These are phyloP conservation scores for Drosophila albomicans DNA, from an alignment of 1,140 invertebrate species.

Conservation along the genomic window DNA sequence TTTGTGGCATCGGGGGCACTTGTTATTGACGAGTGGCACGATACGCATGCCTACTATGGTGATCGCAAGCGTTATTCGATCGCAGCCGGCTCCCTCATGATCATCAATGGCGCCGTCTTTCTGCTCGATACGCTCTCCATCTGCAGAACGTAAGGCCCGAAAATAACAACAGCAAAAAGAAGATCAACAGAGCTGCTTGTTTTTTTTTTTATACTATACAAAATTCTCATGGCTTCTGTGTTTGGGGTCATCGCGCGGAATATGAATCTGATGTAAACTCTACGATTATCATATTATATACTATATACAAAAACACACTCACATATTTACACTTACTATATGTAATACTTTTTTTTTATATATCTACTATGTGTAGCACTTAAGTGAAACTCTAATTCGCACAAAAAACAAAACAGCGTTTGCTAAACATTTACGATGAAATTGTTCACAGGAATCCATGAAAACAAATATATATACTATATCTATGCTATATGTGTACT, in stretches of 20 bases:
- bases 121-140: slow-evolving; percentile 90
- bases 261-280: slow-evolving; percentile 57
- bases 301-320: slow-evolving; percentile 16
- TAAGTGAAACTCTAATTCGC: slow-evolving; percentile 61
- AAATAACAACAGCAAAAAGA: neutral
- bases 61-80: slow-evolving; percentile 87
- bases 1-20: slow-evolving; percentile 90
- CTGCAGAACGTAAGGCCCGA: slow-evolving; percentile 84
- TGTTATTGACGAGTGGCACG: slow-evolving; percentile 86
- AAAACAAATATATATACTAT: slow-evolving; percentile 46
- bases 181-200: neutral
- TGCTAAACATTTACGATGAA: slow-evolving; percentile 36
- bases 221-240: slow-evolving; percentile 63
- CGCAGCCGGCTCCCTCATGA: slow-evolving; percentile 89
- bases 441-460: slow-evolving; percentile 70
- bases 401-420: slow-evolving; percentile 26
- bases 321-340: slow-evolving; percentile 14
- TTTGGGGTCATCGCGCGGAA: slow-evolving; percentile 36
- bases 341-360: slow-evolving; percentile 30
- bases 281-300: slow-evolving; percentile 26
- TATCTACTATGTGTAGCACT: slow-evolving; percentile 48
- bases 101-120: slow-evolving; percentile 90
- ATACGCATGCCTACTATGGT: slow-evolving; percentile 42
- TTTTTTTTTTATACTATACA: slow-evolving; percentile 22
- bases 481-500: slow-evolving; percentile 24